Percentiles rank a stretch among this genome's conserved stretches.
Evolutionary conservation across 2,888 invertebrate species (phyloP).

Genomic region (Abrostola triplasia): DNA sequence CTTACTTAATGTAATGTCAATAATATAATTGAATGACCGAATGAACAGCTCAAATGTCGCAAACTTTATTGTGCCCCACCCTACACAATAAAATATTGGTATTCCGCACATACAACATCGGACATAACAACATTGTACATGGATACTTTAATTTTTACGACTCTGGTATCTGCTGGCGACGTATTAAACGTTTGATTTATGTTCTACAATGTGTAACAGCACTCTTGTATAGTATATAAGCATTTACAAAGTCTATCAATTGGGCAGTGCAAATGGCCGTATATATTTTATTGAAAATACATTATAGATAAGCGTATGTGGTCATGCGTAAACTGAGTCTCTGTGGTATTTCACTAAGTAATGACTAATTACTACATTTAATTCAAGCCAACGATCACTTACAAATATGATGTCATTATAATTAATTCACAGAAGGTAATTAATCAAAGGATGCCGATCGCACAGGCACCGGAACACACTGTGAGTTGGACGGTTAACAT

Average conservation of each 20-base stretch:
- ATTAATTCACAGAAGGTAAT: slow-evolving; percentile 12
- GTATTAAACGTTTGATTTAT: slow-evolving; percentile 42
- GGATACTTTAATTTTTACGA: slow-evolving; percentile 38
- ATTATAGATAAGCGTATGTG: slow-evolving; percentile 9
- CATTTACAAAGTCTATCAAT: slow-evolving; percentile 51
- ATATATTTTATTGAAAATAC: slow-evolving; percentile 24
- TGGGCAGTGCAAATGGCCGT: slow-evolving; percentile 14
- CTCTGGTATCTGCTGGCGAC: slow-evolving; percentile 14
- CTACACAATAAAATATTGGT: slow-evolving; percentile 30
- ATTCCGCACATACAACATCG: slow-evolving; percentile 8
- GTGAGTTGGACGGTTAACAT: slow-evolving; percentile 23
- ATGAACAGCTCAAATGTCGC: slow-evolving; percentile 49
- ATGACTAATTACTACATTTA: slow-evolving; percentile 17
- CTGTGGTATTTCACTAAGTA: slow-evolving; percentile 10
- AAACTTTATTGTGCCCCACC: slow-evolving; percentile 32
- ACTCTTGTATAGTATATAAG: slow-evolving; percentile 20
- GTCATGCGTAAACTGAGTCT: slow-evolving; percentile 9
- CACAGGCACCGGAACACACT: slow-evolving; percentile 32
- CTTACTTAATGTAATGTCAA: slow-evolving; percentile 46
- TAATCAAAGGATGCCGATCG: slow-evolving; percentile 6
- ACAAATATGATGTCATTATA: slow-evolving; percentile 8
- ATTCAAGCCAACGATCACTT: slow-evolving; percentile 7
- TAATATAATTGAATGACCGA: slow-evolving; percentile 52
- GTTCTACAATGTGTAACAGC: slow-evolving; percentile 19
- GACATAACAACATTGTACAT: slow-evolving; percentile 14